Base-by-base conservation (phyloP, 1,140 invertebrate species). In the Saccostrea echinata region DNA sequence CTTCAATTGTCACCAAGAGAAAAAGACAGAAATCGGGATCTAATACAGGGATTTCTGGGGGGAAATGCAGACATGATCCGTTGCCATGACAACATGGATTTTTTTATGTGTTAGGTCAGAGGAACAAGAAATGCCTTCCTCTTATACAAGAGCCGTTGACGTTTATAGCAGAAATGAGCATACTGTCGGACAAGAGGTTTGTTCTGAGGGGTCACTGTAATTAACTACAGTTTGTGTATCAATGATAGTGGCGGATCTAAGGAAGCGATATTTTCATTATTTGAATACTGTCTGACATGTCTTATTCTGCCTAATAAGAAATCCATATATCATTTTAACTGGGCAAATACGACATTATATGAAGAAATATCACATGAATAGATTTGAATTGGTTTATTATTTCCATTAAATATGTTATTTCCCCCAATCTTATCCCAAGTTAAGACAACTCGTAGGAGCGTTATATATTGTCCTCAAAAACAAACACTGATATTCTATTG, bases 81-180 rank as follows among this genome's bases (percentile, higher is more conserved):
- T 76, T 33, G 16, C 68, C 68, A 76, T 76, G 30, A 33, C 30
- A 76, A 76, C 68, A 27, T 18, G 68, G 24, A 13, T 30, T 76
- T 76, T 68, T 76, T 33, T 76, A 76, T 27, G 68, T 33, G 24
- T 30, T 76, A 76, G 68, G 27, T 76, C 68, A 76, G 27, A 76
- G 18, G n/a, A 21, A 61, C 18, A 21, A 43, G 55, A 13, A 61
- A 61, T 61, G 55, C n/a, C 55, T 61, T n/a, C 55, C 55, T 21
- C 3, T 61, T 61, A n/a, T 61, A 21, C 55, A n/a, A 61, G 55
- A 61, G 18, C 6, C 4, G 4, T 18, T 18, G 55, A 61, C 55
- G 55, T 61, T 61, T 61, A 61, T 61, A 21, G 16, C 16, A 21
- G 16, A 18, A 43, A n/a, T 61, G 55, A 61, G 2, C 43, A 61